A percentile compares a stretch with the other conserved stretches of the same genome.
Conservation (phyloP, 2,113 vertebrate species). For the Fulica atra region DNA sequence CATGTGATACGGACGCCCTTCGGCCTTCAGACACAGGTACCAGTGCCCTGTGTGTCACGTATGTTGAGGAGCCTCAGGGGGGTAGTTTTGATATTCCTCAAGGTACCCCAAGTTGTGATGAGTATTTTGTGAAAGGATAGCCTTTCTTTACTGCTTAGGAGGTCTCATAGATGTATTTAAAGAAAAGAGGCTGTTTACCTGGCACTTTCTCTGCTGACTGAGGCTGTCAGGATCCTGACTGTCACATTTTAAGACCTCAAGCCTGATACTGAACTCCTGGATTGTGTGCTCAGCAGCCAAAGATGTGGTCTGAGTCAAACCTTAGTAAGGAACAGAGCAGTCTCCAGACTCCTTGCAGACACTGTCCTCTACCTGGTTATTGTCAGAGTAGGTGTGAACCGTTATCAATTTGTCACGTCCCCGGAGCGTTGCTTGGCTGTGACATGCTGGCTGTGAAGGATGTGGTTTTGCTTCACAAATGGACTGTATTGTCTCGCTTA, state of each 20-base stretch:
- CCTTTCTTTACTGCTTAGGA: background rate
- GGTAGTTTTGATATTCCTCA: background rate
- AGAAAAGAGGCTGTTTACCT: background rate
- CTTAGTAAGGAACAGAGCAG: background rate
- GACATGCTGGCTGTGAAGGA: constrained; percentile 62
- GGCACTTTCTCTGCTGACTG: background rate
- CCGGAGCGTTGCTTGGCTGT: constrained; percentile 61
- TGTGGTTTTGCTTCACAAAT: constrained; percentile 68
- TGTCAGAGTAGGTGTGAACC: constrained; percentile 52
- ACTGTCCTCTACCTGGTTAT: constrained; percentile 63
- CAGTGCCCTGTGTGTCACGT: rapidly evolving
- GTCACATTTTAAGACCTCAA: background rate
- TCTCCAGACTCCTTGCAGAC: background rate
- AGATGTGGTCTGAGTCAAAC: background rate
- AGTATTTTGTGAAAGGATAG: background rate
- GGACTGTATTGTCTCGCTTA: constrained; percentile 71
- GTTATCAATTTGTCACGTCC: constrained; percentile 52
- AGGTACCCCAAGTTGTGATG: rapidly evolving
- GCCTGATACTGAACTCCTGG: background rate
- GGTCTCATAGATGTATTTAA: background rate
- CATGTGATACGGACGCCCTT: constrained; percentile 91
- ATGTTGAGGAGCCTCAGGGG: rapidly evolving
- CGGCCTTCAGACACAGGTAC: constrained; percentile 93
- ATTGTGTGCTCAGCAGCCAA: background rate
- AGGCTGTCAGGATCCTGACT: background rate